Conservation (phyloP, 30 jellyfish, hydroid and myxozoan species). For the Chrysaora quinquecirrha region DNA sequence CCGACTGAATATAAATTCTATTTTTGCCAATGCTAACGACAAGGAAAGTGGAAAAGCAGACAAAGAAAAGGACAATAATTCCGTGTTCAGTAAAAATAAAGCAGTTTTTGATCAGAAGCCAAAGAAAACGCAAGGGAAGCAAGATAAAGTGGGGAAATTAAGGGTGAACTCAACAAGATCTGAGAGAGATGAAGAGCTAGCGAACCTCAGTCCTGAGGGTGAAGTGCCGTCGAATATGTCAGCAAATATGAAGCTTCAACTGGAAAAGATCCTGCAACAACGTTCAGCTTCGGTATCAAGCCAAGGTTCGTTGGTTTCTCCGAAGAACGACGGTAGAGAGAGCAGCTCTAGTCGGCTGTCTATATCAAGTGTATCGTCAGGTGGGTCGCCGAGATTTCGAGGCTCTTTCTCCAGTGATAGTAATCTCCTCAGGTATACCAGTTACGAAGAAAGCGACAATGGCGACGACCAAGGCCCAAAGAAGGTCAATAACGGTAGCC, state of each 20-base stretch:
- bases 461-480: conserved; percentile 4
- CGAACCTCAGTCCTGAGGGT: conserved; percentile 41
- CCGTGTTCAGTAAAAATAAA: conserved; percentile 38
- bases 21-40: neutral
- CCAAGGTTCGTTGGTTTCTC: conserved; percentile 25
- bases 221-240: conserved; percentile 63
- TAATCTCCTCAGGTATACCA: neutral
- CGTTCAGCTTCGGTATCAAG: conserved; percentile 67
- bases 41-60: neutral
- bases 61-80: conserved; percentile 23
- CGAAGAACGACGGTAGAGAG: conserved; percentile 38
- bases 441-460: conserved; percentile 1
- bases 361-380: conserved; percentile 51
- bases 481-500: conserved; percentile 45
- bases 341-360: conserved; percentile 31
- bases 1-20: neutral
- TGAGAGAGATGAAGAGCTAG: conserved; percentile 62
- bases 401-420: neutral
- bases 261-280: conserved; percentile 58
- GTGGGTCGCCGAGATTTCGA: neutral
- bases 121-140: conserved; percentile 12
- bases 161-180: conserved; percentile 32
- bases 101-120: conserved; percentile 45
- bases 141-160: conserved; percentile 41
- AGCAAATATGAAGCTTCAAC: conserved; percentile 47